phyloP scores from a whole-genome alignment of 1,140 invertebrate species.

The Homarus americanus region DNA sequence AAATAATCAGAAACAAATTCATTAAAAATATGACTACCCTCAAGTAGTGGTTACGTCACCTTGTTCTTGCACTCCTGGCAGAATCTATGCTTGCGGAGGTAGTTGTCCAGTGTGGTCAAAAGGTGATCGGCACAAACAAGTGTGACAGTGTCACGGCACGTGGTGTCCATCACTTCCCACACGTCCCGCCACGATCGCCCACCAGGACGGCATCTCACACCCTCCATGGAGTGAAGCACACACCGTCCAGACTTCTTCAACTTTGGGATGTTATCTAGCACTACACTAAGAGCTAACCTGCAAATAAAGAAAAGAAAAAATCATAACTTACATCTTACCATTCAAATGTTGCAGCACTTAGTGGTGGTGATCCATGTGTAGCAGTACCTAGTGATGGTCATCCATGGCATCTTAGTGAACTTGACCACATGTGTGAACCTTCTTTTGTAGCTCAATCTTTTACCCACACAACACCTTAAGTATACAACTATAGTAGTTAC shows the following conservation, averaged over 20 bases:
- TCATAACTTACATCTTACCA: too few relatives aligned
- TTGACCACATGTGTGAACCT: too few relatives aligned
- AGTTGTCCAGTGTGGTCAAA: conserved; percentile 90
- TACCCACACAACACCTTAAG: too few relatives aligned
- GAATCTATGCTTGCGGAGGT: conserved; percentile 91
- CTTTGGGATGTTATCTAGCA: conserved; percentile 69
- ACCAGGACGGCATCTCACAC: conserved; percentile 60
- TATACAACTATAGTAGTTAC: too few relatives aligned
- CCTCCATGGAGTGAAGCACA: conserved; percentile 69
- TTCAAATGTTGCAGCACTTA: too few relatives aligned
- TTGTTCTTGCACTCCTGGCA: conserved; percentile 72
- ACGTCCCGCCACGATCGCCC: conserved; percentile 79
- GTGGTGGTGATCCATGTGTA: too few relatives aligned
- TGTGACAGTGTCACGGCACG: conserved; percentile 90
- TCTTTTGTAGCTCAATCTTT: too few relatives aligned
- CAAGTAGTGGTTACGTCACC: too few relatives aligned
- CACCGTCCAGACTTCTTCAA: conserved; percentile 68
- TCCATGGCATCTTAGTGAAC: too few relatives aligned
- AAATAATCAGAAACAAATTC: too few relatives aligned
- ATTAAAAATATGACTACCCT: too few relatives aligned
- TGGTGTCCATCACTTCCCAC: conserved; percentile 91
- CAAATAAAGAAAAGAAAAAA: conserved; percentile 83
- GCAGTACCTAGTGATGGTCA: too few relatives aligned
- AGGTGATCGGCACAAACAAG: conserved; percentile 90
- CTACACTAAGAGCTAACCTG: conserved; percentile 55